Conservation (phyloP, 2,113 vertebrate genomes). For the Aegotheles bennettii region DNA sequence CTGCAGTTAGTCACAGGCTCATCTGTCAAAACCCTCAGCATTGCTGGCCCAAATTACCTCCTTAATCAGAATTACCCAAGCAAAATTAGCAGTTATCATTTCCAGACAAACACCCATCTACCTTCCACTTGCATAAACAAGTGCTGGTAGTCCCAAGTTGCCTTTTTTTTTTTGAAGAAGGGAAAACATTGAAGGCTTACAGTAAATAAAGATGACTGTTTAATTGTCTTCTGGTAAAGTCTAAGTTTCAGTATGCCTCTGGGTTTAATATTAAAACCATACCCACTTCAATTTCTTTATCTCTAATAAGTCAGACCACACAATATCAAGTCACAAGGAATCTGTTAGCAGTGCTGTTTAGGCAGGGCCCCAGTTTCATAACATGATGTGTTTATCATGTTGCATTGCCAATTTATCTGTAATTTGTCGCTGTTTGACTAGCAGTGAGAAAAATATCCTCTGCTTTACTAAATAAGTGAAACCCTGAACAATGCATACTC, state of each 20-base stretch:
- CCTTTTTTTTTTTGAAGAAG: neutral
- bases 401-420: neutral
- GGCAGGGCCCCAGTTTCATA: neutral
- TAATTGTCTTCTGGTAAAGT: neutral
- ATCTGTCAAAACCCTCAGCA: neutral
- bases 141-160: neutral
- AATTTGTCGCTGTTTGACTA: constrained; percentile 4
- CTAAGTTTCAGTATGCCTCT: neutral
- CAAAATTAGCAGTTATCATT: neutral
- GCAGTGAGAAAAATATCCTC: neutral
- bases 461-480: neutral
- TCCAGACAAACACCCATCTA: neutral
- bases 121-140: neutral
- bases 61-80: neutral
- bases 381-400: neutral
- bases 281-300: neutral
- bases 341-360: neutral
- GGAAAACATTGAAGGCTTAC: neutral
- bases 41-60: neutral
- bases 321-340: neutral
- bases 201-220: constrained; percentile 1
- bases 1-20: neutral
- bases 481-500: neutral
- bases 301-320: neutral
- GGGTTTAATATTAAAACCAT: neutral